phyloP scores from a whole-genome alignment of 2,797 vertebrate species.

The Clarias fuscus region DNA sequence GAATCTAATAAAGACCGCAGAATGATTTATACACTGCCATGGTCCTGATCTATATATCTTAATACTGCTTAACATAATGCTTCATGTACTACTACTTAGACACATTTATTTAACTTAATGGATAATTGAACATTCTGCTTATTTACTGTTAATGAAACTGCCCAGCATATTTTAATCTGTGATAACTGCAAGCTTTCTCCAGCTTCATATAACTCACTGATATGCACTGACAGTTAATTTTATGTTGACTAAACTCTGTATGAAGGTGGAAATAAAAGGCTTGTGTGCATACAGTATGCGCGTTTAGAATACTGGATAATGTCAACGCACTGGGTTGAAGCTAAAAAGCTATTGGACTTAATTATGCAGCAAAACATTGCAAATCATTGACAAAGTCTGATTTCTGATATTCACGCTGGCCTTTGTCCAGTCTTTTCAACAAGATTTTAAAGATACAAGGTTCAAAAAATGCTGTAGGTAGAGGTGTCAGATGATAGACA shows the following conservation, averaged over 20 bases:
- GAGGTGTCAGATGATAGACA: too few relatives aligned
- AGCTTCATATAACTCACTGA: background rate
- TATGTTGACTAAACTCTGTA: background rate
- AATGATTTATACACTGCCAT: background rate
- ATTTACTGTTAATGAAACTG: constrained; percentile 3
- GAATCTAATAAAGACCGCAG: background rate
- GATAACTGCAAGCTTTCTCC: background rate
- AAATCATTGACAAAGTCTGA: background rate
- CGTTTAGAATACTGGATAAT: background rate
- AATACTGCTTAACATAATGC: background rate
- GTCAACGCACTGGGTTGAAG: background rate
- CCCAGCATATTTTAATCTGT: background rate
- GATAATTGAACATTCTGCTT: background rate
- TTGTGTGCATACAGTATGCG: background rate
- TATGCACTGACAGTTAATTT: constrained; percentile 11
- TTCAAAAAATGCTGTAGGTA: too few relatives aligned
- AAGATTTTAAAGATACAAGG: background rate
- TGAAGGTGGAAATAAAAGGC: background rate
- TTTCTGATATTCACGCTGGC: background rate
- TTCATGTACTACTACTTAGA: background rate
- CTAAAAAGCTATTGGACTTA: background rate
- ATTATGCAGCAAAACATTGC: background rate
- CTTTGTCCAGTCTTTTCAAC: background rate
- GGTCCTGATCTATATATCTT: background rate
- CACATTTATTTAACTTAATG: background rate